Evolutionary conservation across 1,140 invertebrate genomes (phyloP), one percentile per base, ranked within the genome.

Genomic region (Potamilus streckersoni): DNA sequence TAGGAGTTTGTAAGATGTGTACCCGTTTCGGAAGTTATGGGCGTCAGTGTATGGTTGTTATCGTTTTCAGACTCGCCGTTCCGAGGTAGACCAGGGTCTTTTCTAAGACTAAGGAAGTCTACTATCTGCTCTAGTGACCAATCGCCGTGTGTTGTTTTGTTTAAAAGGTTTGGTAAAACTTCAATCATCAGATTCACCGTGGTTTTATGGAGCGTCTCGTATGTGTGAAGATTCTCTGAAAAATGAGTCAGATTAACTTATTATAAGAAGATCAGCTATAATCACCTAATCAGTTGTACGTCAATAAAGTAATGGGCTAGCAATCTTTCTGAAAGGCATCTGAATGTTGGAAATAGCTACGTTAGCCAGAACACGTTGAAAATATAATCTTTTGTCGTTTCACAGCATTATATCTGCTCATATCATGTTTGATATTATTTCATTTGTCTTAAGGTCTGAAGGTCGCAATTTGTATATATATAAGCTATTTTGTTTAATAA

Each of bases 141-240:
- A 23, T 15, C 27, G 1, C 58, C 11, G 58, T 77, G 60, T 23
- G 56, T 59, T 23, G 74, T 62, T 17, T 64, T 20, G 49, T 74
- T 76, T 20, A 76, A 75, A 17, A 66, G 69, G 55, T 71, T 66
- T 0, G 79, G 82, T 68, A 78, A 73, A 15, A 77, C 57, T 14
- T 78, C 70, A 15, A 69, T 74, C 60, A 83, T 62, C 2, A 78
- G 31, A 2, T 59, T 49, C 59, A 58, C 31, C 14, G 82, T 71
- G 16, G 69, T 62, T 58, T 58, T 61, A 56, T 83, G 75, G n/a
- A 81, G 58, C 2, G 67, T 67, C 38, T 83, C 79, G 55, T 73
- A 79, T 4, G 73, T 68, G 11, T 72, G 72, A 23, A 78, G 68
- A 61, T 80, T 83, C 71, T 83, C 82, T 83, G 69, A 38, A 77